Evolutionary conservation across 2,797 vertebrate species (phyloP).

Genomic region (Malurus leucopterus): DNA sequence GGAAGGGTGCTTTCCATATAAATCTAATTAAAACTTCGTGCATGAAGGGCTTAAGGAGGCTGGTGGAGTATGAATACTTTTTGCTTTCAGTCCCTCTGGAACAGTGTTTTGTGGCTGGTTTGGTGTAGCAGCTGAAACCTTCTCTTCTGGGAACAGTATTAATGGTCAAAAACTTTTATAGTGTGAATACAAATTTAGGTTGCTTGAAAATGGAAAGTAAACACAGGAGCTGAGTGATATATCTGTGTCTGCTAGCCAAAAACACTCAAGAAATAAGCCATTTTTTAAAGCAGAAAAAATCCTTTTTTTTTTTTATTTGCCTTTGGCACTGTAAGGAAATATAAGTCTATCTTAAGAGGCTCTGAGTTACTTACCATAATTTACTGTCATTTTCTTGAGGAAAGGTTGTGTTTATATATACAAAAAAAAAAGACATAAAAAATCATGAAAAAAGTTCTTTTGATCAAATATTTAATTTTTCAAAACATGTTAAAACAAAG

Average conservation of each 20-base stretch:
- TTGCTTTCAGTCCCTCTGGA: neutral
- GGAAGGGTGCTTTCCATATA: neutral
- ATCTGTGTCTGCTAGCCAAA: neutral
- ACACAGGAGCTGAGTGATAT: neutral
- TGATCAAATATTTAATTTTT: neutral
- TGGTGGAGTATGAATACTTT: neutral
- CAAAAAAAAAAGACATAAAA: neutral
- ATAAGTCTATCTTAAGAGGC: neutral
- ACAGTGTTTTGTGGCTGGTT: neutral
- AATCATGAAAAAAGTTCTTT: rapidly evolving
- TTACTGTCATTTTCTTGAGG: neutral
- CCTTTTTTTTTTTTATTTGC: neutral
- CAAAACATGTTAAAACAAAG: neutral
- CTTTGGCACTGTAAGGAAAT: neutral
- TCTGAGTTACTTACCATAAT: neutral
- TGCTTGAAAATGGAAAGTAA: slow-evolving; percentile 3
- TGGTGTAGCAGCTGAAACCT: neutral
- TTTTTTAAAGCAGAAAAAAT: neutral
- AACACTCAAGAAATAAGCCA: neutral
- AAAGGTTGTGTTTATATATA: neutral
- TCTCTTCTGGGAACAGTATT: neutral
- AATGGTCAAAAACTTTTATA: neutral
- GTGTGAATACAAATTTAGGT: neutral
- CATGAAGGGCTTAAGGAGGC: neutral
- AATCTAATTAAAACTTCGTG: neutral